Base-by-base conservation (phyloP, 2,797 vertebrate genomes). In the Peromyscus melanophrys region DNA sequence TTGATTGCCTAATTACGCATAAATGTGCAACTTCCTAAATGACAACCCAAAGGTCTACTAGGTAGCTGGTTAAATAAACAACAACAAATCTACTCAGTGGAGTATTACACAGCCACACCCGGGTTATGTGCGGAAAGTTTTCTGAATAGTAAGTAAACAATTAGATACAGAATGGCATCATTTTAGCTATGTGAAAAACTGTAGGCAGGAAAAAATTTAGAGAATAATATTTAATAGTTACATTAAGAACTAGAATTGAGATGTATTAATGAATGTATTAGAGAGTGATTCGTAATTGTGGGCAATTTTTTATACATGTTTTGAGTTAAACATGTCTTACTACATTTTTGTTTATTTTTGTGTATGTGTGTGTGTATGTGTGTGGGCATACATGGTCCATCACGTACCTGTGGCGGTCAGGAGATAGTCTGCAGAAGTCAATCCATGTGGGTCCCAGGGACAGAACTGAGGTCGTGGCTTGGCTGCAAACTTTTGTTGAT, bases 251-350 rank as follows among this genome's bases (percentile, higher is more conserved):
- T 88, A 81, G 71, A 81, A 23, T 78, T 96, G 59, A 67, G 77
- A 81, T 73, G 81, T 87, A 65, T 81, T 80, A 69, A 43, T 71
- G 63, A 83, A 73, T 69, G 14, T 46, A n/a, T 94, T 91, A 85
- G 6, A 55, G 46, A 55, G 46, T 88, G 55, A 81, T 65, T 77
- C 95, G 27, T 75, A 83, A 94, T 80, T 81, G 43, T 46, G 73
- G 17, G 17, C 59, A 59, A 92, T 4, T 23, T 88, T 91, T 96
- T 76, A 57, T 59, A 89, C 11, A 37, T 80, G 43, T 37, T 96
- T 63, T n/a, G 31, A 52, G 46, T 71, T 85, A 43, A 31, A 61
- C 63, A 84, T 84, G 57, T 69, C 37, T 40, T 55, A 55, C 8
- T 55, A 71, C 46, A 55, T 55, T 55, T 69, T 86, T 71, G 23